Base-by-base conservation (phyloP, 2,888 invertebrate species). In the Phlogophora meticulosa region DNA sequence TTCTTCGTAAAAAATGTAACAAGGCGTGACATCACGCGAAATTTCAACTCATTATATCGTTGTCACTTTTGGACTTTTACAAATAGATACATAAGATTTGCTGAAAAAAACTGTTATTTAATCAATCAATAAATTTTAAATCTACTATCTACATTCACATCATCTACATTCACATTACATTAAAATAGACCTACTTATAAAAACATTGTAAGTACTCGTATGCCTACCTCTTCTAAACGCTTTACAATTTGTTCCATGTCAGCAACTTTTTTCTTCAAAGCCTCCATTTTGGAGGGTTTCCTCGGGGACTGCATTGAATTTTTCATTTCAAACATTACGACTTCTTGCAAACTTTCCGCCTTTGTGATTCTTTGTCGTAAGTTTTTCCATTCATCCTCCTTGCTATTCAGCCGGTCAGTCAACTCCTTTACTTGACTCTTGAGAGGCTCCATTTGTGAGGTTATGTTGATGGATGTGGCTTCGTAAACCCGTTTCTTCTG, bases 401-500 rank as follows among this genome's bases (percentile, higher is more conserved):
- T 95, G 42, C 80, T 92, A 87, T 93, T 94, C 85, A 96, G 91
- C 59, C 92, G 91, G 70, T 96, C 95, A 69, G 95, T 95, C 75
- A 96, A 87, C 80, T 96, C 95, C 72, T 95, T 95, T 55, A 96
- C 96, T 84, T 94, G 92, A 64, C 93, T 93, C 80, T 96, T 96
- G 22, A 96, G 84, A 72, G 96, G 96, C 71, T 96, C 96, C 92
- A 96, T 94, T 90, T 96, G 95, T 1, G 95, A 95, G 15, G 94
- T 93, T 77, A 96, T 94, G 82, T 95, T 96, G 80, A 95, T 95
- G 32, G 96, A 96, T 60, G 96, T 96, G 4, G 97, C 96, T 87
- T 97, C 97, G 87, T 97, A 97, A 28, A 96, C 90, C 75, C 96
- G 88, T 89, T 97, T 97, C 91, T 96, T 97, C 82, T 97, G 96